Evolutionary conservation across 2,113 vertebrate genomes (phyloP), one percentile per base, ranked within the genome.

Genomic region (Jacana jacana): DNA sequence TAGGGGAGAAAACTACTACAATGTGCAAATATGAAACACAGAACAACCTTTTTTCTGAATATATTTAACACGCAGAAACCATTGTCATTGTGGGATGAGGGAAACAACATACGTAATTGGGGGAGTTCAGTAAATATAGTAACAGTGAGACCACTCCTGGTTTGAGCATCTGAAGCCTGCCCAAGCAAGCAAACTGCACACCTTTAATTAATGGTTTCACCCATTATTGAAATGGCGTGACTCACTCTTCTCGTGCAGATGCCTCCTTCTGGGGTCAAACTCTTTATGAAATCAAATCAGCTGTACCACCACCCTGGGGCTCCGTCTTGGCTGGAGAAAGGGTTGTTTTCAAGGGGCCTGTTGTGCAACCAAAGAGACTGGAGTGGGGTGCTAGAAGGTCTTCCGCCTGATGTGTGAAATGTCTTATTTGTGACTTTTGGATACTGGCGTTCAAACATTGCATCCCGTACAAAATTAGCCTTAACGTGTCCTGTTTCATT

Each of bases 201-300:
- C 46, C 46, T 90, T 91, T 84, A 94, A n/a, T 96, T 94, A 91
- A 94, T 91, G 73, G 70, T 88, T 96, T 96, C 4, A 0, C 70
- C 91, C 70, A 73, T 77, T 94, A 65, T 68, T 93, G 86, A 86
- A 93, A 91, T 60, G 16, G 17, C 76, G 33, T 96, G 91, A 96
- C 73, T 96, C 83, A 66, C n/a, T 89, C 70, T 69, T 73, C 83
- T 91, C 48, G 58, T 51, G 63, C 66, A 89, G 73, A 77, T 3
- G 20, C 77, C 92, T 63, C 52, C 54, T 96, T 88, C 70, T 89
- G 83, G 92, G 95, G 81, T 94, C 91, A 89, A 91, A 92, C 61
- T 78, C 77, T 72, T 93, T 16, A 27, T 28, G 39, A 75, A 88
- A 88, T 89, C 52, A 49, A 51, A 69, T 73, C 66, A 85, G 51